These are phyloP conservation scores for Callosobruchus maculatus DNA, from an alignment of 2,888 invertebrate genomes.

Conservation along the genomic window DNA sequence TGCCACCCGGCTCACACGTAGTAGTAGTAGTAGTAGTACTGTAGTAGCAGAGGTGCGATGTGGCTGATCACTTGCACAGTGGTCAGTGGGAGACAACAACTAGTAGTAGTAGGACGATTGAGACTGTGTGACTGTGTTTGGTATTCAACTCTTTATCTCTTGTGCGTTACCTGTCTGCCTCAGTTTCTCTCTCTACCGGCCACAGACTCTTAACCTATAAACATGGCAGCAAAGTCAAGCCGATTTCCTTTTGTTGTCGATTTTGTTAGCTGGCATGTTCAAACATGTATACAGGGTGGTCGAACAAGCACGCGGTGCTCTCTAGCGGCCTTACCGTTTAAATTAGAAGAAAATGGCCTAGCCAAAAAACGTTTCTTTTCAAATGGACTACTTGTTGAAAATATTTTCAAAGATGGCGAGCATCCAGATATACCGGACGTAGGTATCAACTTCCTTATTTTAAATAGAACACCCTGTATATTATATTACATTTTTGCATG, in stretches of 20 bases:
- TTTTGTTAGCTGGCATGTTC: not conserved
- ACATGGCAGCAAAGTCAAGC: conserved; percentile 50
- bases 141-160: conserved; percentile 31
- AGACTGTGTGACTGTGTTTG: conserved; percentile 8
- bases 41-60: conserved; percentile 26
- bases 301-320: too few relatives aligned
- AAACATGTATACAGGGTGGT: too few relatives aligned
- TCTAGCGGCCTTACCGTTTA: too few relatives aligned
- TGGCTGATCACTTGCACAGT: not conserved
- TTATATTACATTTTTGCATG: too few relatives aligned
- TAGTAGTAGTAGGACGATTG: conserved; percentile 18
- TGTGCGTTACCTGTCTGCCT: conserved; percentile 38
- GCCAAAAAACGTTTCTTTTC: too few relatives aligned
- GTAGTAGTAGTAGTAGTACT: conserved; percentile 40
- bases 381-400: too few relatives aligned
- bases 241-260: conserved; percentile 25
- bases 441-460: too few relatives aligned
- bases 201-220: conserved; percentile 51
- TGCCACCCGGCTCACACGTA: conserved; percentile 43
- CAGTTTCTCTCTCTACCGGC: conserved; percentile 36
- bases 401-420: too few relatives aligned
- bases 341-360: too few relatives aligned
- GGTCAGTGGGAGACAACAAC: conserved; percentile 33
- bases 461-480: too few relatives aligned
- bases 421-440: too few relatives aligned